Conservation (phyloP, 2,113 vertebrate genomes). For the Gymnobelideus leadbeateri region DNA sequence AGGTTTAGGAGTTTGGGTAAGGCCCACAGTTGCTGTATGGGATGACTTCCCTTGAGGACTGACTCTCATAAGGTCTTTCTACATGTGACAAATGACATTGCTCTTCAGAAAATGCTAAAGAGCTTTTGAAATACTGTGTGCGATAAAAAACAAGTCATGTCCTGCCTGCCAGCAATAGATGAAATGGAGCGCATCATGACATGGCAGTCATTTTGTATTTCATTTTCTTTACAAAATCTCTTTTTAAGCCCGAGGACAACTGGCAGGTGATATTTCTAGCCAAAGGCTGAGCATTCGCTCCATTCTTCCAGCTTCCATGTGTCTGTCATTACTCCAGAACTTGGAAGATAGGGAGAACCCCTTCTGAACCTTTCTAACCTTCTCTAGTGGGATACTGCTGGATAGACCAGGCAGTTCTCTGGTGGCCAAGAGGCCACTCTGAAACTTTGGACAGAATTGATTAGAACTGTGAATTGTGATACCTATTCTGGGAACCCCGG, state of each 20-base stretch:
- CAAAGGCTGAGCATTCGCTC: neutral
- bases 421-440: neutral
- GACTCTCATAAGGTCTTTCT: neutral
- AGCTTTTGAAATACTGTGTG: neutral
- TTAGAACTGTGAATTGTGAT: neutral
- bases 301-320: neutral
- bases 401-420: neutral
- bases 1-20: neutral
- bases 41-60: neutral
- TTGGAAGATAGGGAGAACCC: neutral
- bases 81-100: neutral
- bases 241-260: neutral
- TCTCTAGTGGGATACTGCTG: neutral
- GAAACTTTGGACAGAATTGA: neutral
- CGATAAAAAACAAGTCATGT: slow-evolving; percentile 22
- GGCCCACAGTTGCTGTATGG: neutral
- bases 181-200: slow-evolving; percentile 18
- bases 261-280: slow-evolving; percentile 7
- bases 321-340: neutral
- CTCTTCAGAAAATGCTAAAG: slow-evolving; percentile 23
- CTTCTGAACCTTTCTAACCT: neutral
- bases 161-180: neutral
- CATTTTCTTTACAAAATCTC: slow-evolving; percentile 10
- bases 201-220: slow-evolving; percentile 13
- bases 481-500: neutral